Evolutionary conservation across 2,797 vertebrate genomes (phyloP).

Genomic region (Limosa lapponica): DNA sequence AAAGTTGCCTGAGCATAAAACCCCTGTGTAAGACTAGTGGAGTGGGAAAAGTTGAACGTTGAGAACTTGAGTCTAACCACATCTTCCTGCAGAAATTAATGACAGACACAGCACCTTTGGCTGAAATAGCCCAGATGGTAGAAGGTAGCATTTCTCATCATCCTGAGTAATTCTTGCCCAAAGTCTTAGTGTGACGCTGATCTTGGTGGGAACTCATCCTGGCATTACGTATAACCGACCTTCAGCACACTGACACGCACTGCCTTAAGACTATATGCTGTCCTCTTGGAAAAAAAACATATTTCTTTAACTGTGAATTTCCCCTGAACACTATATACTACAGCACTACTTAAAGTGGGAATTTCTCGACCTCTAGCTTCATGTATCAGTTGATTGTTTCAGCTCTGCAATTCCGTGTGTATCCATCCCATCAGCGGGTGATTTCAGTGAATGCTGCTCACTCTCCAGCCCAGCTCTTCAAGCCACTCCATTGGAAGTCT

Average conservation of each 20-base stretch:
- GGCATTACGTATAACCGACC: not conserved
- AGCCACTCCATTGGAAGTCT: not conserved
- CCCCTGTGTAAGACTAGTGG: not conserved
- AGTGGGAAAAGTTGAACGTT: not conserved
- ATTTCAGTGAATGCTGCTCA: fast-evolving
- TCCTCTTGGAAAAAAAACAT: not conserved
- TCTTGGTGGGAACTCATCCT: not conserved
- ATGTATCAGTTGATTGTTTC: not conserved
- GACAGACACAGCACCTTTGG: not conserved
- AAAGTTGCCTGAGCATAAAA: not conserved
- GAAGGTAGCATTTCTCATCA: not conserved
- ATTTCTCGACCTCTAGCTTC: not conserved
- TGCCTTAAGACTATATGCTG: not conserved
- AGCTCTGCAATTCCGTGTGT: not conserved
- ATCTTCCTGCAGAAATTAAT: not conserved
- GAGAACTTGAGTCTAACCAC: not conserved
- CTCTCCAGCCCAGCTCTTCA: not conserved
- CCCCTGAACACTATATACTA: not conserved
- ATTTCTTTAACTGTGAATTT: not conserved
- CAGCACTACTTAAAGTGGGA: not conserved
- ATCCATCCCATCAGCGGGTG: not conserved
- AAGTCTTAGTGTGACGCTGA: not conserved
- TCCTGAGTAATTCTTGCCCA: not conserved
- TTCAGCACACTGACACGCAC: not conserved
- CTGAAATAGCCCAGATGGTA: not conserved